phyloP scores from a whole-genome alignment of 2,888 invertebrate species.

The Platerodrilus igneus region DNA sequence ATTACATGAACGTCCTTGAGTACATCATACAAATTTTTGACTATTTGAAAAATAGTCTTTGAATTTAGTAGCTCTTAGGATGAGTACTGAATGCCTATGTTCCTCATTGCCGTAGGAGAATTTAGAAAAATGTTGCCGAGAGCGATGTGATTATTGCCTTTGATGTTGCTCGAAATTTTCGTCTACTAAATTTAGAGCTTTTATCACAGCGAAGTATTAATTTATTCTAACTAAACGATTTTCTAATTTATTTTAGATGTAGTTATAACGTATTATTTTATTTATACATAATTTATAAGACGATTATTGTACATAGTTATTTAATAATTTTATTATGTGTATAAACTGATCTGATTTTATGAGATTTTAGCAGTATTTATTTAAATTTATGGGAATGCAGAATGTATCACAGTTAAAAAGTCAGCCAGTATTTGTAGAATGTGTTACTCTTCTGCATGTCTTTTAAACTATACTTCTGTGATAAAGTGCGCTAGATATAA shows the following conservation, averaged over 20 bases:
- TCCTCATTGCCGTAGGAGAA: slow-evolving; percentile 14
- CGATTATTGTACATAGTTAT: slow-evolving; percentile 16
- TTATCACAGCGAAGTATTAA: slow-evolving; percentile 25
- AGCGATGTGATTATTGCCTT: slow-evolving; percentile 12
- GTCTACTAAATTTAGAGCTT: slow-evolving; percentile 23
- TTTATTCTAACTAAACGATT: slow-evolving; percentile 22
- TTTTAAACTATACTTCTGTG: slow-evolving; percentile 24
- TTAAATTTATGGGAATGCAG: slow-evolving; percentile 17
- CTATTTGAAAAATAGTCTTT: slow-evolving; percentile 34
- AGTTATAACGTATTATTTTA: slow-evolving; percentile 21
- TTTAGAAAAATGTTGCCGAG: slow-evolving; percentile 14
- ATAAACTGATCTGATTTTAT: slow-evolving; percentile 17
- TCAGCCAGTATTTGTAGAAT: slow-evolving; percentile 12
- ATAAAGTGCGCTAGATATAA: slow-evolving; percentile 22
- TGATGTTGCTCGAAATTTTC: slow-evolving; percentile 17
- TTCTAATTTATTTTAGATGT: slow-evolving; percentile 26
- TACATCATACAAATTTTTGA: slow-evolving; percentile 54
- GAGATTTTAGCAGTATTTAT: slow-evolving; percentile 24
- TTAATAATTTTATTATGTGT: slow-evolving; percentile 23
- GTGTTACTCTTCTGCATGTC: slow-evolving; percentile 16
- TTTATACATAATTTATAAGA: slow-evolving; percentile 27
- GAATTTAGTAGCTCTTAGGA: slow-evolving; percentile 6
- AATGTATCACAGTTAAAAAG: slow-evolving; percentile 11
- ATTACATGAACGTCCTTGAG: slow-evolving; percentile 59
- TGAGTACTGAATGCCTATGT: slow-evolving; percentile 17